Percentiles rank a stretch among this genome's conserved stretches.
Conservation (phyloP, 1,140 invertebrate genomes). For the Zelostemma sp. region DNA sequence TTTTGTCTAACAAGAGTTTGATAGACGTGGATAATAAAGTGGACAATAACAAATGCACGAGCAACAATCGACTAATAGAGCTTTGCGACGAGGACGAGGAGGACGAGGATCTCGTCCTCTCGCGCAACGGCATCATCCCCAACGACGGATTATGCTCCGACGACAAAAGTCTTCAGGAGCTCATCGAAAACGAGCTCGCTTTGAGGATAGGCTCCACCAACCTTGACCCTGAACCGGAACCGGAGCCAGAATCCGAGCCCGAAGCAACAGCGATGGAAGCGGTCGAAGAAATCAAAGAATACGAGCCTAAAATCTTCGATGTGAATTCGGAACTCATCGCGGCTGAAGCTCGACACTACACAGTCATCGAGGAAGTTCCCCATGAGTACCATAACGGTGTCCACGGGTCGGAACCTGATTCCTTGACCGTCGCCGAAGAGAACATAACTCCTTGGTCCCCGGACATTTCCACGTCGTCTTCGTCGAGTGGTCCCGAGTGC, state of each 20-base stretch:
- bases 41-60: constrained; percentile 64
- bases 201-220: constrained; percentile 58
- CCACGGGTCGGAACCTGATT: not conserved
- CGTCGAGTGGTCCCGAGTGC: constrained; percentile 14
- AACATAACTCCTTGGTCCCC: constrained; percentile 34
- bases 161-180: constrained; percentile 64
- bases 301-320: constrained; percentile 38
- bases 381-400: constrained; percentile 59
- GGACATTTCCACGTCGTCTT: constrained; percentile 28
- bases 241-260: constrained; percentile 19
- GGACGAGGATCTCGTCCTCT: constrained; percentile 49
- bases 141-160: constrained; percentile 58
- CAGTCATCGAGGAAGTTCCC: constrained; percentile 45
- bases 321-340: constrained; percentile 58
- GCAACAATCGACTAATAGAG: constrained; percentile 64
- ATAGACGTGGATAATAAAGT: constrained; percentile 65
- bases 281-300: constrained; percentile 42
- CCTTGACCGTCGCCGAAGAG: no score
- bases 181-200: constrained; percentile 66
- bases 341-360: constrained; percentile 56
- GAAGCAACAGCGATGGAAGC: constrained; percentile 1
- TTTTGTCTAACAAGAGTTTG: constrained; percentile 69
- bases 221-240: constrained; percentile 21
- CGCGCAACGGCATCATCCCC: constrained; percentile 52
- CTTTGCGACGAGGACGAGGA: constrained; percentile 62